phyloP scores from a whole-genome alignment of 2,888 invertebrate species.

The Lymantria monacha region DNA sequence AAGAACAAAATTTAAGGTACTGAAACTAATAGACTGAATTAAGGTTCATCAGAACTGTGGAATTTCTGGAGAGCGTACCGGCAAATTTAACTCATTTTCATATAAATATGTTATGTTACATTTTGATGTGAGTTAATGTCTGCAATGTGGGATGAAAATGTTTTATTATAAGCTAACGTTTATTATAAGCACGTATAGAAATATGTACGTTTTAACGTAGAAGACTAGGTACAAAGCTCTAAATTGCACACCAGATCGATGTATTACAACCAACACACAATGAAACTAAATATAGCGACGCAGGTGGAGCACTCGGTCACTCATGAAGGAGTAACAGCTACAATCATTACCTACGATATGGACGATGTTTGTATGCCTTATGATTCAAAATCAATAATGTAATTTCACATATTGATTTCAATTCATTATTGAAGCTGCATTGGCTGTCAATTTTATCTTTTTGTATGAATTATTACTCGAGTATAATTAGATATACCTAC shows the following conservation, averaged over 20 bases:
- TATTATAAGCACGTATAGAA: constrained; percentile 6
- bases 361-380: constrained; percentile 26
- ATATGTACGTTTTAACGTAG: constrained; percentile 19
- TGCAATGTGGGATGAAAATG: neutral
- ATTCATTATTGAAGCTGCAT: neutral
- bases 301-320: constrained; percentile 60
- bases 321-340: constrained; percentile 51
- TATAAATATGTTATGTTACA: too few species aligned
- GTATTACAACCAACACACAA: constrained; percentile 68
- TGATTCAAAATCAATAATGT: constrained; percentile 7
- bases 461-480: neutral
- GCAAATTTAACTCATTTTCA: too few species aligned
- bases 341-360: constrained; percentile 39
- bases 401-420: neutral
- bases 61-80: too few species aligned
- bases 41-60: too few species aligned
- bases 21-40: too few species aligned
- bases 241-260: constrained; percentile 56
- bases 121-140: too few species aligned
- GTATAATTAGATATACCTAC: neutral
- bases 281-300: constrained; percentile 74
- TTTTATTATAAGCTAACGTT: constrained; percentile 4
- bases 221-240: constrained; percentile 31
- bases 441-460: neutral
- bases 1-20: too few species aligned